phyloP scores from a whole-genome alignment of 92 coral and sea anemone species.

The Metridium senile region DNA sequence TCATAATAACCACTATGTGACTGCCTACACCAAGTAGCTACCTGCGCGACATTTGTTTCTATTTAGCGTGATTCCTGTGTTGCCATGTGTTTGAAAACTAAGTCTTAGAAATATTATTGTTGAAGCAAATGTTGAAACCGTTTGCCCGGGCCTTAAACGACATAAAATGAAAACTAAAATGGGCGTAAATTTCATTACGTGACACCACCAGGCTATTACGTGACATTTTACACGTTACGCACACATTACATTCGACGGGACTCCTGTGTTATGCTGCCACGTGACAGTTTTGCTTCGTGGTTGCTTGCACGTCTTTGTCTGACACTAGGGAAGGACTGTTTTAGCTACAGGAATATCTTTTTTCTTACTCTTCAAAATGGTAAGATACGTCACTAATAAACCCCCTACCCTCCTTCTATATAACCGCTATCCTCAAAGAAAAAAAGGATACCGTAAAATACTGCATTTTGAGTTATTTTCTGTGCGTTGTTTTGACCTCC shows the following conservation, averaged over 20 bases:
- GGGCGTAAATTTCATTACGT: no score
- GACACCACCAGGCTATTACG: background rate
- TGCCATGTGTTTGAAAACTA: no score
- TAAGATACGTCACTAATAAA: background rate
- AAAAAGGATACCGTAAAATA: no score
- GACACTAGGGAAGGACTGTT: background rate
- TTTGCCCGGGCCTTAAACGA: no score
- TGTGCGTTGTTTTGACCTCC: no score
- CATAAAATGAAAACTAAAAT: no score
- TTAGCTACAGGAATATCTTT: background rate
- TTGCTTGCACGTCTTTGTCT: slow-evolving; percentile 15
- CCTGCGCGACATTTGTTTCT: no score
- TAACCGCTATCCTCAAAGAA: background rate
- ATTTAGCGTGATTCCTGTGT: no score
- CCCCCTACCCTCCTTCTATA: background rate
- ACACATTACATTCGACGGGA: slow-evolving; percentile 7
- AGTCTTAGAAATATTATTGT: no score
- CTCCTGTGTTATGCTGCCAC: slow-evolving; percentile 29
- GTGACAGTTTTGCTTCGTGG: slow-evolving; percentile 28
- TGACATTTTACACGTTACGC: background rate
- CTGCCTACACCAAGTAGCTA: no score
- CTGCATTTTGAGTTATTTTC: background rate
- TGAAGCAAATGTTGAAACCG: no score
- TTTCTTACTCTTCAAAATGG: slow-evolving; percentile 8
- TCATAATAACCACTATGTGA: no score